Conservation (phyloP, 2,113 vertebrate genomes). For the Lepidothrix coronata region DNA sequence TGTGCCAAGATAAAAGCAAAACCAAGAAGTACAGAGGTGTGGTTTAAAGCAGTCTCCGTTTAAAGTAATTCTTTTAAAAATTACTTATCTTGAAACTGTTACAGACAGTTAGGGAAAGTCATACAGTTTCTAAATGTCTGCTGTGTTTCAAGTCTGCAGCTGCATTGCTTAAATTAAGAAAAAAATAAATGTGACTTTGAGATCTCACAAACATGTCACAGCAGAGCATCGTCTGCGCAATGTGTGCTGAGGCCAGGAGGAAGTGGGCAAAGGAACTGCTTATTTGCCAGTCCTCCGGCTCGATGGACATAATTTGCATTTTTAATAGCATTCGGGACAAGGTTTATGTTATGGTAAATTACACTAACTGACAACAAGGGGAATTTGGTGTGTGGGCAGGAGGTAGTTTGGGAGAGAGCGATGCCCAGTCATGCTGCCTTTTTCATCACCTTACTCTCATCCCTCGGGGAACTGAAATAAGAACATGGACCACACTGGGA, state of each 20-base stretch:
- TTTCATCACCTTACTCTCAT: neutral
- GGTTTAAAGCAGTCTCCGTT: constrained; percentile 7
- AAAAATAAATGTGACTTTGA: neutral
- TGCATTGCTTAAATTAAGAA: neutral
- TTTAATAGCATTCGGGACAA: neutral
- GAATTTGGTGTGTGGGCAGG: neutral
- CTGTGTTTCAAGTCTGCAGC: constrained; percentile 15
- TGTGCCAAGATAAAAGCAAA: constrained; percentile 43
- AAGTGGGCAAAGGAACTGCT: neutral
- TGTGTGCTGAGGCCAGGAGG: neutral
- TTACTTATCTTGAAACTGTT: constrained; percentile 56
- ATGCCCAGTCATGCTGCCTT: neutral
- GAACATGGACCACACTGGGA: neutral
- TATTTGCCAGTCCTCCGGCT: neutral
- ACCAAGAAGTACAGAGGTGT: constrained; percentile 42
- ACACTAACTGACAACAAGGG: neutral
- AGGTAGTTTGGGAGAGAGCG: neutral
- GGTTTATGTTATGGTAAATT: neutral
- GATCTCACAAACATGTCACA: neutral
- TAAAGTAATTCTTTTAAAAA: constrained; percentile 40
- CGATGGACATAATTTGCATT: neutral
- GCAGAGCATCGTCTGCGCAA: neutral
- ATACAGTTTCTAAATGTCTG: constrained; percentile 53
- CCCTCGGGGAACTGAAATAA: neutral
- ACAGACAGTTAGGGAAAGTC: constrained; percentile 57